phyloP scores from a whole-genome alignment of 2,888 invertebrate genomes.

The Ferrisia virgata region DNA sequence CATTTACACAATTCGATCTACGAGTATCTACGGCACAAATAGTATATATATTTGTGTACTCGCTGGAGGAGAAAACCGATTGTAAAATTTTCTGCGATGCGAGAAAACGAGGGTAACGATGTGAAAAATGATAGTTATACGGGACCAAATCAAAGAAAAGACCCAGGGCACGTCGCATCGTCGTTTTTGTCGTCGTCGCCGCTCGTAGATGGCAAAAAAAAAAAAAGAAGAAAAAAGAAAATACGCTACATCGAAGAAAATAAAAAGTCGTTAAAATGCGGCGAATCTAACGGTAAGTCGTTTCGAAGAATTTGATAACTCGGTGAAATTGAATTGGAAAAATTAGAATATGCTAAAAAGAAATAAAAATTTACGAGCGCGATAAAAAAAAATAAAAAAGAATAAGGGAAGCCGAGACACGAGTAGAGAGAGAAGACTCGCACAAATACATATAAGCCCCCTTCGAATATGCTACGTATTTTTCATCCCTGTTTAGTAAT shows the following conservation, averaged over 20 bases:
- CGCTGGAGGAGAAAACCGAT: neutral
- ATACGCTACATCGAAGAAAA: neutral
- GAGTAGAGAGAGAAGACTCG: neutral
- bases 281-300: neutral
- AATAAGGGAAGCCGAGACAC: neutral
- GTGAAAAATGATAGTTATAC: constrained; percentile 22
- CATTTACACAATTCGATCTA: too few species aligned
- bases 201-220: too few species aligned
- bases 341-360: constrained; percentile 25
- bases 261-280: constrained; percentile 3
- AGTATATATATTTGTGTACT: too few species aligned
- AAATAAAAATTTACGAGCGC: constrained; percentile 18
- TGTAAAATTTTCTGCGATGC: neutral
- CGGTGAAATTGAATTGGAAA: constrained; percentile 13
- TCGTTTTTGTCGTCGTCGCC: neutral
- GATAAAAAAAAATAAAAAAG: neutral
- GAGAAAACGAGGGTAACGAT: neutral
- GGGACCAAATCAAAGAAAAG: neutral
- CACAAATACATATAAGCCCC: neutral
- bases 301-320: constrained; percentile 12
- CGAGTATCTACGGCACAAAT: too few species aligned
- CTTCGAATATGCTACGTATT: neutral
- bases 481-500: neutral
- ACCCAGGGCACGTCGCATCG: neutral
- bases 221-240: too few species aligned